phyloP scores from a whole-genome alignment of 2,113 vertebrate genomes.

The Ochotona princeps region DNA sequence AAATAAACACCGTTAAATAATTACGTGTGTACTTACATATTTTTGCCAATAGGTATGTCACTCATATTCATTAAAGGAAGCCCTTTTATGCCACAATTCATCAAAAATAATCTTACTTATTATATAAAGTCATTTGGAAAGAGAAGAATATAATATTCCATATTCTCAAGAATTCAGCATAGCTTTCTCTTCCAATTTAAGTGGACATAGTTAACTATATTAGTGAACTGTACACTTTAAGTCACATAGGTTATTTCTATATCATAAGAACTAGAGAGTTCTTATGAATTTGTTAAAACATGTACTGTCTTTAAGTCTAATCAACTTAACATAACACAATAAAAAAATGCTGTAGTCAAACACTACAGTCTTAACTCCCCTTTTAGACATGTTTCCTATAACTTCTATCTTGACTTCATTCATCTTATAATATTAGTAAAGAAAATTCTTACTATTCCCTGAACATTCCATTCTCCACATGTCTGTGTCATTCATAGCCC shows the following conservation, averaged over 20 bases:
- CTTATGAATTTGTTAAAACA: not conserved
- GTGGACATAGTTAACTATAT: not conserved
- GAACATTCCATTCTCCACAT: not conserved
- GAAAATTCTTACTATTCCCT: not conserved
- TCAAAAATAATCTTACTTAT: constrained; percentile 19
- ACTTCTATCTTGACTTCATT: not conserved
- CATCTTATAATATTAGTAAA: not conserved
- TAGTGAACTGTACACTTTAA: not conserved
- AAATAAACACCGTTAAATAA: not conserved
- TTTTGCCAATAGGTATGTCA: not conserved
- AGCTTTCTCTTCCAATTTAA: constrained; percentile 7
- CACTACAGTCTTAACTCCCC: not conserved
- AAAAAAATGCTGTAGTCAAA: not conserved
- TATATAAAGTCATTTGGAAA: not conserved
- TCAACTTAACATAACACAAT: not conserved
- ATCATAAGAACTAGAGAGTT: not conserved
- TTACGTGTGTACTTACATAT: not conserved
- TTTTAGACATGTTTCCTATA: not conserved
- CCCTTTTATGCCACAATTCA: not conserved
- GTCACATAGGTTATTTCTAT: not conserved
- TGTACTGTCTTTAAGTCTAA: not conserved
- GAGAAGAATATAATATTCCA: not conserved
- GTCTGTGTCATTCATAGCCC: not conserved
- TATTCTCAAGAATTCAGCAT: not conserved
- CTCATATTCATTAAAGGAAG: not conserved